Percentiles rank a stretch among this genome's conserved stretches.
Evolutionary conservation across 2,888 invertebrate species (phyloP).

Genomic region (Drosophila greeni): DNA sequence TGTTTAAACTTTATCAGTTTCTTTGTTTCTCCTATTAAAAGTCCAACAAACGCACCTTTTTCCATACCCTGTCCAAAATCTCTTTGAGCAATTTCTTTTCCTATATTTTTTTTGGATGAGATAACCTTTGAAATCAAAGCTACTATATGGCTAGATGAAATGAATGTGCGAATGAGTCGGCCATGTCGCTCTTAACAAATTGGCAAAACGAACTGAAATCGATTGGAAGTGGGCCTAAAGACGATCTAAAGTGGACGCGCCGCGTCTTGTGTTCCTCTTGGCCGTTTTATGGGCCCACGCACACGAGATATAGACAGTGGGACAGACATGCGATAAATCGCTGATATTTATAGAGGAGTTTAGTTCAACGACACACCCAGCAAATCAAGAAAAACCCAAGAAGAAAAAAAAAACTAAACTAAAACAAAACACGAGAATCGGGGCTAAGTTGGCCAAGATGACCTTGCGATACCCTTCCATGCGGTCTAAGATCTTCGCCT

Average conservation of each 20-base stretch:
- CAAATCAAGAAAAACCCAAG: slow-evolving; percentile 22
- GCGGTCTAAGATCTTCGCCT: slow-evolving; percentile 14
- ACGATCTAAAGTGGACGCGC: slow-evolving; percentile 46
- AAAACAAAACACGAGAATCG: slow-evolving; percentile 47
- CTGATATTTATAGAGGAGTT: slow-evolving; percentile 67
- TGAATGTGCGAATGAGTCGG: slow-evolving; percentile 4
- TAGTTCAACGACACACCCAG: slow-evolving; percentile 57
- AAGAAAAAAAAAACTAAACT: slow-evolving; percentile 10
- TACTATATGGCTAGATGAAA: background rate
- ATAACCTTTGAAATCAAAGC: slow-evolving; percentile 13
- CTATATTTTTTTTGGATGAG: background rate
- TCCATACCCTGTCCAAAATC: too few relatives aligned
- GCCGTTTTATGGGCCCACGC: slow-evolving; percentile 64
- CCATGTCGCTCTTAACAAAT: slow-evolving; percentile 23
- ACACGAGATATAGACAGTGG: slow-evolving; percentile 43
- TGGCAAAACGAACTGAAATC: slow-evolving; percentile 48
- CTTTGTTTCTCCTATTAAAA: background rate
- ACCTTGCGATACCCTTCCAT: slow-evolving; percentile 37
- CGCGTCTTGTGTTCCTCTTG: slow-evolving; percentile 21
- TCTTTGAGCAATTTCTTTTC: background rate
- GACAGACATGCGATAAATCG: slow-evolving; percentile 61
- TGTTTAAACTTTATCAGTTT: background rate
- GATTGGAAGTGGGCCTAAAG: slow-evolving; percentile 61
- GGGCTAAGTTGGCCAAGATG: slow-evolving; percentile 26
- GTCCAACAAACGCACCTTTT: background rate